Evolutionary conservation across 2,888 invertebrate genomes (phyloP).

Genomic region (Drosophila cognata): DNA sequence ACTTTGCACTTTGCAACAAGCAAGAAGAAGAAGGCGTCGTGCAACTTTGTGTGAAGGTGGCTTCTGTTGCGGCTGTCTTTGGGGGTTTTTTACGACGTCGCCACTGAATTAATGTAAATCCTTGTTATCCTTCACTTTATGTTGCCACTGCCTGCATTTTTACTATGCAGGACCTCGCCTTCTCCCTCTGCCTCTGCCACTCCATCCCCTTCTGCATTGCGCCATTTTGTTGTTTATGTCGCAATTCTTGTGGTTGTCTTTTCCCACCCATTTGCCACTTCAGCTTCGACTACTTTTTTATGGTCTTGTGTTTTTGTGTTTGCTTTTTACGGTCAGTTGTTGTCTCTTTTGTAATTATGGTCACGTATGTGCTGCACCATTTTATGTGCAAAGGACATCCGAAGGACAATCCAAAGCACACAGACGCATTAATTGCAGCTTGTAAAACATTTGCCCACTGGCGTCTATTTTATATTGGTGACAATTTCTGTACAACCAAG

Average conservation of each 20-base stretch:
- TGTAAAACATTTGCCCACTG: slow-evolving; percentile 49
- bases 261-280: slow-evolving; percentile 36
- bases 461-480: slow-evolving; percentile 29
- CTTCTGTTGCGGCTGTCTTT: slow-evolving; percentile 25
- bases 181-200: neutral
- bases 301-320: slow-evolving; percentile 28
- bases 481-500: slow-evolving; percentile 19
- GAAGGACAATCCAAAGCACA: slow-evolving; percentile 33
- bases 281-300: slow-evolving; percentile 56
- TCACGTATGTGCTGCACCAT: slow-evolving; percentile 72
- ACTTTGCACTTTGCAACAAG: slow-evolving; percentile 40
- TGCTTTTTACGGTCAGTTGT: slow-evolving; percentile 59
- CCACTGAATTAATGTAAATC: slow-evolving; percentile 70
- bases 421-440: slow-evolving; percentile 63
- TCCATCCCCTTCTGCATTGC: slow-evolving; percentile 46
- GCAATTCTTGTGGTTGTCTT: slow-evolving; percentile 33
- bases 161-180: slow-evolving; percentile 39
- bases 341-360: slow-evolving; percentile 68
- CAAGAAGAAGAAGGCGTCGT: slow-evolving; percentile 9
- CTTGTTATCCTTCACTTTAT: slow-evolving; percentile 72
- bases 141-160: slow-evolving; percentile 54
- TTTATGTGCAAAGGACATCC: slow-evolving; percentile 47
- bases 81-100: slow-evolving; percentile 54
- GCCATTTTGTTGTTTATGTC: slow-evolving; percentile 59
- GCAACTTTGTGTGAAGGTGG: slow-evolving; percentile 41